Evolutionary conservation across 2,888 invertebrate species (phyloP), one percentile per base, ranked within the genome.

Genomic region (Junonia oenone): DNA sequence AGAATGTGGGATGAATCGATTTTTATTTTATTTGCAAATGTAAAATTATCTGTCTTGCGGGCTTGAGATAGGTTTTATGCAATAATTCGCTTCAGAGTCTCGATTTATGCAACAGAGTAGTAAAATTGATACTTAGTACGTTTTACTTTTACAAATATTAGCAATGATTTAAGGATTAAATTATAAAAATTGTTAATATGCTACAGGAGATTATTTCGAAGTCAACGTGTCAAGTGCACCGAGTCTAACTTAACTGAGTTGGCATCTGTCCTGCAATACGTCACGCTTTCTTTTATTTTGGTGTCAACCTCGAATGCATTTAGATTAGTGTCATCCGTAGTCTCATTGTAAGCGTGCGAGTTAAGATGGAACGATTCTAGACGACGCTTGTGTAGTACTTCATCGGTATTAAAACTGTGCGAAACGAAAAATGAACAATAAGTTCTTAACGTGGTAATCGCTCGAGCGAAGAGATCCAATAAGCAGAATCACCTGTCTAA

Each of bases 221-320:
- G 22, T 2, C 13, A 37, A 46, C 6, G 17, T 50, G 31, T 58
- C 46, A 46, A 50, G 26, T 46, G 38, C 38, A 11, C 46, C 51
- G 29, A 33, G 4, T 40, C 43, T 31, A 43, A 54, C 53, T 49
- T 40, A 38, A 51, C 22, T 17, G 27, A 56, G 62, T 60, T 62
- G 58, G 61, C 61, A 63, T 52, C 59, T 61, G 69, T 61, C 63
- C 62, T 63, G 68, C 63, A 69, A 74, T 71, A 74, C 71, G 68
- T 73, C 73, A 71, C 71, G 74, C 78, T 80, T 81, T 77, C 79
- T 82, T 82, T 82, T 78, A 73, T 78, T 77, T 77, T 68, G 66
- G 70, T 76, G 76, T 74, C 75, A 71, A 67, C 72, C 69, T 64
- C 69, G 68, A 69, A 68, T 68, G 71, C 65, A 64, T 61, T 65